A percentile compares a stretch with the other conserved stretches of the same genome.
Conservation (phyloP, 2,888 invertebrate species). For the Noctua janthe region DNA sequence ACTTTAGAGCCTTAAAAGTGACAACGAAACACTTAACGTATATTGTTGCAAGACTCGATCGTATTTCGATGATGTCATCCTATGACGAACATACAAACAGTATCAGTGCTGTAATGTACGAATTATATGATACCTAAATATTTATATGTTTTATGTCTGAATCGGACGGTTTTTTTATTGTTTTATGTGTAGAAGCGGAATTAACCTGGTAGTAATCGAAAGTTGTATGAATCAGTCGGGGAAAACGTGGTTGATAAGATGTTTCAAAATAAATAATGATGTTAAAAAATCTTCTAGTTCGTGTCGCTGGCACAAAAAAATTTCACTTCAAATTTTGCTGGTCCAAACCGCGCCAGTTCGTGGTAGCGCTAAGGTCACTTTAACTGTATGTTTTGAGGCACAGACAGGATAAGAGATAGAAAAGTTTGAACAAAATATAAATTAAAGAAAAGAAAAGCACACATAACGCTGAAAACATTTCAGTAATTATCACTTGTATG, state of each 20-base stretch:
- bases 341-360: neutral
- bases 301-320: neutral
- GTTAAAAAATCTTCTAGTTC: too few species aligned
- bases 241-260: neutral
- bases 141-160: slow-evolving; percentile 14
- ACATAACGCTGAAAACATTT: neutral
- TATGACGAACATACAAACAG: slow-evolving; percentile 28
- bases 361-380: neutral
- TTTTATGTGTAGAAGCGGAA: slow-evolving; percentile 41
- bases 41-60: slow-evolving; percentile 50
- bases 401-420: too few species aligned
- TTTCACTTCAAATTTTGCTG: neutral
- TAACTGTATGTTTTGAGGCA: too few species aligned
- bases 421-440: neutral
- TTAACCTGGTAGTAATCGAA: slow-evolving; percentile 27
- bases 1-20: slow-evolving; percentile 33
- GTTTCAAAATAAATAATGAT: slow-evolving; percentile 5
- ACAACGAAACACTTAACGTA: slow-evolving; percentile 28
- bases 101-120: slow-evolving; percentile 34
- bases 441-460: neutral
- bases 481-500: neutral
- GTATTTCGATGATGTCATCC: slow-evolving; percentile 56
- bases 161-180: slow-evolving; percentile 35
- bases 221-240: slow-evolving; percentile 37
- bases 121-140: slow-evolving; percentile 32